phyloP scores from a whole-genome alignment of 2,888 invertebrate genomes.

The Cantharis rustica region DNA sequence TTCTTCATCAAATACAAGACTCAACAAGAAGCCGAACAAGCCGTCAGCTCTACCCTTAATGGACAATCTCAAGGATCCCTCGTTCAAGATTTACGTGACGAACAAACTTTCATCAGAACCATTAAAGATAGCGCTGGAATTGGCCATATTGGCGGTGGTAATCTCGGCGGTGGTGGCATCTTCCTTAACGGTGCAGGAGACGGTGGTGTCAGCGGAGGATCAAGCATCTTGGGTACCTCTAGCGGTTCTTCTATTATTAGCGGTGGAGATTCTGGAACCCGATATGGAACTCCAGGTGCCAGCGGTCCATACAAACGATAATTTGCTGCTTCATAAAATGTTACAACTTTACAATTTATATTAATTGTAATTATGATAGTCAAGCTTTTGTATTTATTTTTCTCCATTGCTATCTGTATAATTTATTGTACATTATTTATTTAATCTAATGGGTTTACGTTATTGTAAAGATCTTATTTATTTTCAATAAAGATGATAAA shows the following conservation, averaged over 20 bases:
- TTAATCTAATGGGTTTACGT: background rate
- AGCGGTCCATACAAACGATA: constrained; percentile 39
- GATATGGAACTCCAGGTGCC: constrained; percentile 37
- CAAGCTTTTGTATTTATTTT: constrained; percentile 40
- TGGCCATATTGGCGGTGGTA: background rate
- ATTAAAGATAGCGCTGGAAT: background rate
- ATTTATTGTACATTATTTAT: background rate
- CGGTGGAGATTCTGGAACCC: background rate
- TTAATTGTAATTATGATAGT: background rate
- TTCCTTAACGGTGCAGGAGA: background rate
- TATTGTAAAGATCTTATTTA: background rate
- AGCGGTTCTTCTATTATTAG: background rate
- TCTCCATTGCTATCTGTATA: constrained; percentile 41
- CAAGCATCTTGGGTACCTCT: background rate
- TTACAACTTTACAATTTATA: background rate
- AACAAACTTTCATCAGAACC: constrained; percentile 1
- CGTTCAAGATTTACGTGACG: constrained; percentile 1
- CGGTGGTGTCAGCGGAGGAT: background rate
- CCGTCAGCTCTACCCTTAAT: constrained; percentile 5
- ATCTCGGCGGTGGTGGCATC: background rate
- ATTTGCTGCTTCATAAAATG: background rate
- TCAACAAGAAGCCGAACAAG: constrained; percentile 37
- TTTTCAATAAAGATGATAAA: background rate
- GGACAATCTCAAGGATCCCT: background rate
- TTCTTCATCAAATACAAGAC: constrained; percentile 83